Evolutionary conservation across 2,113 vertebrate species (phyloP).

Genomic region (Caranx ignobilis): DNA sequence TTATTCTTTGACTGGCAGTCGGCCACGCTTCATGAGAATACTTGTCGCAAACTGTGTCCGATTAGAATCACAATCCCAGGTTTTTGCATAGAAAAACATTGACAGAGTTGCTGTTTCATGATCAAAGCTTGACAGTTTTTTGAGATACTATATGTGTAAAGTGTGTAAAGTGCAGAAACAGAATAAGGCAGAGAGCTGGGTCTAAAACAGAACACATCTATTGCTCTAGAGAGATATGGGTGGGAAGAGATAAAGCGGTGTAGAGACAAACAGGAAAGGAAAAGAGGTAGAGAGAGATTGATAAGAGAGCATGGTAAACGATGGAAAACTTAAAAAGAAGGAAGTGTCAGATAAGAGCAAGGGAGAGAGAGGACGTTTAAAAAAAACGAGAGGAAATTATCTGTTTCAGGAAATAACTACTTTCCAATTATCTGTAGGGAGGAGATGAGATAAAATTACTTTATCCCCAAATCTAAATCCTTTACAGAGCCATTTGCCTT

Average conservation of each 20-base stretch:
- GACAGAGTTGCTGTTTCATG: conserved; percentile 53
- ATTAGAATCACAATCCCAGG: conserved; percentile 46
- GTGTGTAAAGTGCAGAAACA: conserved; percentile 74
- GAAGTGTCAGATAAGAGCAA: background rate
- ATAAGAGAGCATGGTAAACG: conserved; percentile 1
- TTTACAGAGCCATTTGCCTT: conserved; percentile 26
- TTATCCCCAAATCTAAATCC: conserved; percentile 48
- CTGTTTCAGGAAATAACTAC: conserved; percentile 29
- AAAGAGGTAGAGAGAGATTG: conserved; percentile 64
- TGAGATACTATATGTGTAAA: conserved; percentile 58
- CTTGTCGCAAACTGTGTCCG: conserved; percentile 1
- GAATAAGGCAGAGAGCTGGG: conserved; percentile 77
- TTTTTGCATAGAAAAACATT: conserved; percentile 82
- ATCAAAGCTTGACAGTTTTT: conserved; percentile 43
- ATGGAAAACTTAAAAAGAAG: conserved; percentile 19
- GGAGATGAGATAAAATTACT: conserved; percentile 33
- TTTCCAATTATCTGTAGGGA: conserved; percentile 33
- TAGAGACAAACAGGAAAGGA: conserved; percentile 17
- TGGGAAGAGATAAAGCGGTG: conserved; percentile 25
- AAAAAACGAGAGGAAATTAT: background rate
- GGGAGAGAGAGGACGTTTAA: background rate
- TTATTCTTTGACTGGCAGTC: background rate
- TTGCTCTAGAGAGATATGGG: conserved; percentile 71
- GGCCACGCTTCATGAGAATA: conserved; percentile 16
- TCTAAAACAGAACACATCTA: conserved; percentile 66